A percentile compares a stretch with the other conserved stretches of the same genome.
phyloP scores from a whole-genome alignment of 2,888 invertebrate genomes.

The Mactromeris polynyma region DNA sequence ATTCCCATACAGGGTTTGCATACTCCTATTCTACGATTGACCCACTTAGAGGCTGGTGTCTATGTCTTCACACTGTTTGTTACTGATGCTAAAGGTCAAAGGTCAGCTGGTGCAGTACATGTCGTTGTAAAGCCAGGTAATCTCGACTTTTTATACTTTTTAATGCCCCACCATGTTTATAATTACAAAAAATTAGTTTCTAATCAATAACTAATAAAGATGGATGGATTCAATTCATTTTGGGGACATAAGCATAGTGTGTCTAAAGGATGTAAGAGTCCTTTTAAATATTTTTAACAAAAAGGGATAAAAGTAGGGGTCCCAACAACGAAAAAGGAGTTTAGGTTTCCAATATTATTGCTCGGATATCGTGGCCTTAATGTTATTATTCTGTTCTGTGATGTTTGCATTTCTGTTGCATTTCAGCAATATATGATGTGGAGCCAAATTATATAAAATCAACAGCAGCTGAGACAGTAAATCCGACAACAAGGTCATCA shows the following conservation, averaged over 20 bases:
- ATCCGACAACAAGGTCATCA: not conserved
- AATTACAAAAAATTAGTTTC: too few species aligned
- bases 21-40: slow-evolving; percentile 6
- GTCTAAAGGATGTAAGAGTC: too few species aligned
- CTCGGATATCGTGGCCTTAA: too few species aligned
- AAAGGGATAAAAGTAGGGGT: too few species aligned
- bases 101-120: not conserved
- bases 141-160: not conserved
- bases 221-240: too few species aligned
- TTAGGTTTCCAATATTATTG: too few species aligned
- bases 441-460: not conserved
- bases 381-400: too few species aligned
- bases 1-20: slow-evolving; percentile 20
- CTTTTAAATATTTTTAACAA: too few species aligned
- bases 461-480: not conserved
- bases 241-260: too few species aligned
- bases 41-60: slow-evolving; percentile 23
- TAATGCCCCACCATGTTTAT: too few species aligned
- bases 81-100: slow-evolving; percentile 20
- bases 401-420: not conserved
- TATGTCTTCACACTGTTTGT: slow-evolving; percentile 34
- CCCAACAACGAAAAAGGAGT: too few species aligned
- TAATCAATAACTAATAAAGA: too few species aligned
- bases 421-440: not conserved
- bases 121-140: slow-evolving; percentile 38